phyloP scores from a whole-genome alignment of 2,113 vertebrate species.

The Polypterus bichir region DNA sequence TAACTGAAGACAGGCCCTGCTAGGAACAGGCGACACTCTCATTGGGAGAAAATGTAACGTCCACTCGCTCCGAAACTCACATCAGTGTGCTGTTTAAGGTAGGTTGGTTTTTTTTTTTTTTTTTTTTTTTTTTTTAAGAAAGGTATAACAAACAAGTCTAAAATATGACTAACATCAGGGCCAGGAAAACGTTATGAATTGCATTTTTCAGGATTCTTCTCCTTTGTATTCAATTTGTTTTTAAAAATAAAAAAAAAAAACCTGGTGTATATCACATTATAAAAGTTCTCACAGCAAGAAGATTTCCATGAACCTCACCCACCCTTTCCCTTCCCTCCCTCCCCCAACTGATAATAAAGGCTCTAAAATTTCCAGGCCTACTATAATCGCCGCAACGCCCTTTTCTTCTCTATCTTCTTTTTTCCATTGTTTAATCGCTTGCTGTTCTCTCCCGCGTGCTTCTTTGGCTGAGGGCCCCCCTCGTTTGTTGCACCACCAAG shows the following conservation, averaged over 20 bases:
- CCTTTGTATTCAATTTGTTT: neutral
- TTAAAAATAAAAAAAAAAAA: rapidly evolving
- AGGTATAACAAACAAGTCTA: neutral
- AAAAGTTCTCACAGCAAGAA: neutral
- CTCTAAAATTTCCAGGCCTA: neutral
- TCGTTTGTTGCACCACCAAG: slow-evolving; percentile 26
- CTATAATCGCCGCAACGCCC: slow-evolving; percentile 79
- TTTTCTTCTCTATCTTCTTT: slow-evolving; percentile 86
- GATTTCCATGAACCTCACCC: neutral
- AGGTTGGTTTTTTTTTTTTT: too few species aligned
- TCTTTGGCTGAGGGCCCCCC: slow-evolving; percentile 74
- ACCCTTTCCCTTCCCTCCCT: slow-evolving; percentile 5
- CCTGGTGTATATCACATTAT: neutral
- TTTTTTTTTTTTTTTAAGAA: too few species aligned
- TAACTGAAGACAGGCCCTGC: too few species aligned
- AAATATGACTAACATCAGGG: too few species aligned
- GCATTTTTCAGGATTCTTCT: too few species aligned
- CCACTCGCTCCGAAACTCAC: too few species aligned
- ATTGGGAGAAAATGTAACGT: too few species aligned
- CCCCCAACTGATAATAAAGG: neutral
- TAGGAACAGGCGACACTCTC: too few species aligned
- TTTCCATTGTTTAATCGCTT: slow-evolving; percentile 46
- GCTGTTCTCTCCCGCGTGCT: slow-evolving; percentile 74
- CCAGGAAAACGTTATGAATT: neutral
- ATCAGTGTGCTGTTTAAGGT: too few species aligned